These are phyloP conservation scores for Geodia barretti DNA, from an alignment of 37 sponge, comb jelly and placozoan genomes.

Conservation along the genomic window DNA sequence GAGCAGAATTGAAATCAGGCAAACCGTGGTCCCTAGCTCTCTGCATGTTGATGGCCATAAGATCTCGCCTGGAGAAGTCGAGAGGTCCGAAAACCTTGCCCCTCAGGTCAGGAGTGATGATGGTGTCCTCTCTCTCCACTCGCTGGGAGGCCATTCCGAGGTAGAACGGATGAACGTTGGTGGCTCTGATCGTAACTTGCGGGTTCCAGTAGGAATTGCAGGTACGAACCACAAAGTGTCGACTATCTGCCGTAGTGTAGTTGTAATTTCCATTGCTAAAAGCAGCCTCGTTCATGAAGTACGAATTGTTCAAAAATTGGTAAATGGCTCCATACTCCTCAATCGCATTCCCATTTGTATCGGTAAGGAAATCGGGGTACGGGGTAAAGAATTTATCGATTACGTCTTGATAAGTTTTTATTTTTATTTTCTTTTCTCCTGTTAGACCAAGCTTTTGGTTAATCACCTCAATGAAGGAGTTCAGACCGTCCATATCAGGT, in stretches of 20 bases:
- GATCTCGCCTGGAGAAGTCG: constrained; percentile 89
- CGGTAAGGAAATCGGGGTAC: not conserved
- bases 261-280: not conserved
- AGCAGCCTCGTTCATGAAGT: not conserved
- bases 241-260: not conserved
- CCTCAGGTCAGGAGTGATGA: constrained; percentile 90
- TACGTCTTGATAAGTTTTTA: not conserved
- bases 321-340: not conserved
- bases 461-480: not conserved
- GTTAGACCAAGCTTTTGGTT: not conserved
- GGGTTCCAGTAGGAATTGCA: constrained; percentile 95
- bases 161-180: constrained; percentile 79
- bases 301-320: not conserved
- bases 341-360: not conserved
- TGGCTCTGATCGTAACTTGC: constrained; percentile 57
- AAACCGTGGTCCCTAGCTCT: constrained; percentile 95
- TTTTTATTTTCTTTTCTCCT: not conserved
- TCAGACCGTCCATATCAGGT: not conserved
- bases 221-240: constrained; percentile 43
- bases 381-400: no score
- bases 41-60: constrained; percentile 94
- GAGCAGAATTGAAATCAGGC: constrained; percentile 88
- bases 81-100: constrained; percentile 91
- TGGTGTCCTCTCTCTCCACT: constrained; percentile 89
- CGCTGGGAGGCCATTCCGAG: constrained; percentile 83